Base-by-base conservation (phyloP, 2,888 invertebrate species). In the Nysson spinosus region DNA sequence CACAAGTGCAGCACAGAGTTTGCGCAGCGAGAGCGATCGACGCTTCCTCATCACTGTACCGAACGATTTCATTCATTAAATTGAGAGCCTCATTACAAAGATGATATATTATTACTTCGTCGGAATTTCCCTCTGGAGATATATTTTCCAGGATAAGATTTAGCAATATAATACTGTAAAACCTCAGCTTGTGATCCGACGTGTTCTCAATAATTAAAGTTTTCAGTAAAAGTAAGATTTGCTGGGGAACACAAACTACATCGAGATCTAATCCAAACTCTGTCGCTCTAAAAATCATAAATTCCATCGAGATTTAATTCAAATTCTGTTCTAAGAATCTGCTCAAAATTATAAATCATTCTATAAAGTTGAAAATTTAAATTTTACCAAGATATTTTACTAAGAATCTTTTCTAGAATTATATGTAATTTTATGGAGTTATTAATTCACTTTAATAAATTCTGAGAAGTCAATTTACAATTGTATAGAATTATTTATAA, bases 141-240 rank as follows among this genome's bases (percentile, higher is more conserved):
- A 17, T 16, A 12, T 40, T 43, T 12, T 69, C 47, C 5, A 76
- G 47, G 14, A 73, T 40, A 6, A 64, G 19, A 16, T 54, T 75
- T 26, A 75, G 26, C n/a, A 75, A 4, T 5, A 35, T 32, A n/a
- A 57, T 26, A 4, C 37, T 37, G 3, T 20, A 16, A 16, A 73
- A 68, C 40, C 55, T 64, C 4, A 75, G 20, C 9, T 35, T 51
- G 5, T 42, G 12, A 14, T 55, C 37, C 11, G 35, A 11, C n/a
- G 51, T 17, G 7, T 61, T 30, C n/a, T 42, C 22, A 6, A 54
- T 19, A 22, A 69, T 54, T 11, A 76, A 32, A 12, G 54, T 37
- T 24, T 66, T 62, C 17, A 76, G n/a, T 4, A 80, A 55, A 0
- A 43, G 17, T 3, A 78, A 11, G n/a, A 78, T 6, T 32, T 72